Base-by-base conservation (phyloP, 2,113 vertebrate species). In the Chamaea fasciata region DNA sequence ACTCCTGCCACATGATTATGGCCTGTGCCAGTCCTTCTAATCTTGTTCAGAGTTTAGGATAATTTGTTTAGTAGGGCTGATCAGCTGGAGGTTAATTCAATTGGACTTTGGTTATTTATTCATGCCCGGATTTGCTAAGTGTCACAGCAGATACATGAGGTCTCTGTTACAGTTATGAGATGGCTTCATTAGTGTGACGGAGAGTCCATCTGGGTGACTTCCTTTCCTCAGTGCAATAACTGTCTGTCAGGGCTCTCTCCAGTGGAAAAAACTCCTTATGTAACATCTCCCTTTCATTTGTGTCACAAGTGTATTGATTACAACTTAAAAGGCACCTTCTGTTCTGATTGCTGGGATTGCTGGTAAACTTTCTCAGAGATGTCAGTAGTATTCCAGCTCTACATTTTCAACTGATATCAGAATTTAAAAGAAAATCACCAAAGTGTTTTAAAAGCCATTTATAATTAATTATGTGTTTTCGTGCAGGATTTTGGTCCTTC, bases 11-110 rank as follows among this genome's bases (percentile, higher is more conserved):
- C 96, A 93, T 30, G 95, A 96, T 94, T 90, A 76, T 87, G 79
- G 96, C 90, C 96, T 80, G 88, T 52, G 70, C 92, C 47, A 50
- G 89, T 94, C 96, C 95, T 96, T 94, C 95, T 98, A 96, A 98
- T 98, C 97, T 97, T 46, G 65, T 96, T 97, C 90, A 65, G 97
- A 93, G 92, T 95, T 92, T 52, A 60, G 96, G 92, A 86, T 98
- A 98, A 98, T 98, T 97, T 97, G 95, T 97, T 98, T 97, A 98
- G 97, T 95, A 94, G 97, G 91, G 94, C 97, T 95, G 96, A 97
- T 98, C 97, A 94, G 96, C 71, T 94, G 96, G 95, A 97, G 97
- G 98, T 97, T 98, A 98, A 98, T 98, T 98, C 97, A 97, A 96
- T 98, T 97, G 97, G 97, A 97, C 96, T 94, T 85, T 77, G 94